Base-by-base conservation (phyloP, 2,797 vertebrate species). In the Sylvia borin region DNA sequence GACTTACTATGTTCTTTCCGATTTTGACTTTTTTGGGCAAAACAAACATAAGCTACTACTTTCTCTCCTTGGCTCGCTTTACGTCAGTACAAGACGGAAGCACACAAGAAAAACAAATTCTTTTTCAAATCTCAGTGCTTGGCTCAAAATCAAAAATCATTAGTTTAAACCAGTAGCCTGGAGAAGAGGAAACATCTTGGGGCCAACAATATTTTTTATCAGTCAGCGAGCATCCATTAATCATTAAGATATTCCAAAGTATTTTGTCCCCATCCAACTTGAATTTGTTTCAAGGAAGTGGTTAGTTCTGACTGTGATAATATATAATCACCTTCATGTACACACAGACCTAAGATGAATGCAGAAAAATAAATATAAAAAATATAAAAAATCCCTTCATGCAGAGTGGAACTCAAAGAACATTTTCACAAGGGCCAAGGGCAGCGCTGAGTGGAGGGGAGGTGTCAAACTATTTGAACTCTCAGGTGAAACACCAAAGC, bases 11-110 rank as follows among this genome's bases (percentile, higher is more conserved):
- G 32, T 15, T 75, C 55, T 86, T 95, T 67, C 70, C 2, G 3
- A 67, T 80, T 90, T 92, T 54, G 91, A 60, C 84, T 92, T 94
- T 92, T 96, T 92, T 64, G 77, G 86, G 64, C 51, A 97, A 95
- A 90, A 68, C 43, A 90, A 92, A 92, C 50, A 53, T 5, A 66
- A 68, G 60, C 75, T 31, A 65, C 4, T 16, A 47, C 74, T 82
- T 85, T 57, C 89, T 57, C 65, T 87, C 67, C 47, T 87, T 58
- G 42, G 42, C 65, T 94, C 67, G 54, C 65, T 92, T 92, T 92
- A 73, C 57, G 12, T 95, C 93, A 89, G 42, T 61, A 34, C 54
- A 72, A 92, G 92, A 87, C 2, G 0, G 86, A 93, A 93, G 60
- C 67, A 68, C 61, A 93, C 17, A 82, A 79, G 77, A 73, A 90